Conservation (phyloP, 2,888 invertebrate species). For the Papilio protenor region DNA sequence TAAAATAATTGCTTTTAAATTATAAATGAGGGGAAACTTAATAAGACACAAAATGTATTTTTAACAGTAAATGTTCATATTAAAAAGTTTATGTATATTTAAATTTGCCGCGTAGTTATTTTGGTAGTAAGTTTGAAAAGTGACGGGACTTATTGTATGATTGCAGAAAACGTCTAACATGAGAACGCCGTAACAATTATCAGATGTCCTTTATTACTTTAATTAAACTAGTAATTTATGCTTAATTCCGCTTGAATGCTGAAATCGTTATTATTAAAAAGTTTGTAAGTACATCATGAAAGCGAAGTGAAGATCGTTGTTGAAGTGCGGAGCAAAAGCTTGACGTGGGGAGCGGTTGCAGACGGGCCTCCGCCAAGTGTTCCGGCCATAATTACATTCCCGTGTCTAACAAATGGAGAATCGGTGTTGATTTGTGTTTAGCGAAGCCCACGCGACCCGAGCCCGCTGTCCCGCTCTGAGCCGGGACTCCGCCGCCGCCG, state of each 20-base stretch:
- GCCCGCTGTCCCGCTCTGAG: constrained; percentile 47
- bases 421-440: constrained; percentile 86
- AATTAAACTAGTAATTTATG: neutral
- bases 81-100: neutral
- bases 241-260: constrained; percentile 38
- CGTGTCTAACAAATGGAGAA: constrained; percentile 86
- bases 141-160: neutral
- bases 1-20: constrained; percentile 27
- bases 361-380: constrained; percentile 68
- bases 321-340: constrained; percentile 73
- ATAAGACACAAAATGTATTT: constrained; percentile 12
- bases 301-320: constrained; percentile 79
- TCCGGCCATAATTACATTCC: constrained; percentile 85
- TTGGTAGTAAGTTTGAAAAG: neutral
- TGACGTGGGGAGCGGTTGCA: constrained; percentile 63
- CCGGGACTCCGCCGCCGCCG: constrained; percentile 40
- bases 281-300: constrained; percentile 53
- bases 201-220: neutral
- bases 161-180: neutral
- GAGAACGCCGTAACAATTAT: neutral
- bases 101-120: neutral
- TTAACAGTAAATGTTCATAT: neutral
- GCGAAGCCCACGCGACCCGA: constrained; percentile 67
- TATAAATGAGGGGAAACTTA: constrained; percentile 14
- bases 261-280: constrained; percentile 58